Percentiles rank a stretch among this genome's conserved stretches.
phyloP scores from a whole-genome alignment of 2,113 vertebrate genomes.

The Syngnathus typhle region DNA sequence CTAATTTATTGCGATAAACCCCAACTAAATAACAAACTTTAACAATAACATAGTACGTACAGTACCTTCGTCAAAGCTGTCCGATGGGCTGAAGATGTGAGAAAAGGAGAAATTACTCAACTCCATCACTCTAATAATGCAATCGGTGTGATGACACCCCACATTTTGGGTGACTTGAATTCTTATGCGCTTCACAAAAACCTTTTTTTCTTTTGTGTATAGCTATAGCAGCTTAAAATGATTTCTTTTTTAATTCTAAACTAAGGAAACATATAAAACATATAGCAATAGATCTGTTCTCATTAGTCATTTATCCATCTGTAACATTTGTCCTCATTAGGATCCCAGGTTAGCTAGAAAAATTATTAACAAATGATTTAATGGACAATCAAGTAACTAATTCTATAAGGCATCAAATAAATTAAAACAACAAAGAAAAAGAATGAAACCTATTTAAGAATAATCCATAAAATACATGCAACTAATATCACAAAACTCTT shows the following conservation, averaged over 20 bases:
- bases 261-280: no score
- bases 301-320: no score
- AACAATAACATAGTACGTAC: neutral
- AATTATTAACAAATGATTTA: no score
- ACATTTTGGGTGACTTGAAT: neutral
- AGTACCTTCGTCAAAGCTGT: conserved; percentile 3
- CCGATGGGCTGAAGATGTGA: neutral
- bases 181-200: neutral
- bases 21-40: neutral
- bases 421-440: neutral
- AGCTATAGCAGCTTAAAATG: neutral
- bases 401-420: neutral
- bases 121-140: neutral
- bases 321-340: no score
- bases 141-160: neutral
- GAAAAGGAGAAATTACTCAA: neutral
- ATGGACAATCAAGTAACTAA: neutral
- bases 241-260: neutral
- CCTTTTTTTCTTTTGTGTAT: neutral
- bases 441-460: neutral
- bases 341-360: no score
- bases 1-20: neutral
- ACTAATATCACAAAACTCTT: neutral
- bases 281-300: no score
- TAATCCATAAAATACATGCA: neutral